These are phyloP conservation scores for Alligator mississippiensis DNA, from an alignment of 2,113 vertebrate genomes.

Conservation along the genomic window DNA sequence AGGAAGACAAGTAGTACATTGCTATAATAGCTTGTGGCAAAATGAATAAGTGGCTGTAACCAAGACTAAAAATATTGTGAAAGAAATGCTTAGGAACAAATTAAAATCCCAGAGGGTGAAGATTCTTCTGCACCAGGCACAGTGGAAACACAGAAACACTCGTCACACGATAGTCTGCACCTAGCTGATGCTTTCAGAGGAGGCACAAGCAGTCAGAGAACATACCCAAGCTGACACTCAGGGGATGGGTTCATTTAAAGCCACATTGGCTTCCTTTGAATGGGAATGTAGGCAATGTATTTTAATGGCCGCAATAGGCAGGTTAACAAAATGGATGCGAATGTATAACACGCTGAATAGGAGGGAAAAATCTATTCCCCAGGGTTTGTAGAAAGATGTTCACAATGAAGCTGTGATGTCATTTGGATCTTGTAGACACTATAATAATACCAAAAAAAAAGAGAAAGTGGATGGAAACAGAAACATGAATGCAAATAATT, in stretches of 20 bases:
- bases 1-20: accelerated
- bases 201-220: neutral
- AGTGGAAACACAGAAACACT: accelerated
- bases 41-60: accelerated
- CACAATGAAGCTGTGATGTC: accelerated
- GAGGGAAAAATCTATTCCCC: neutral
- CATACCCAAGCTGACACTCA: neutral
- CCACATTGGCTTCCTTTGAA: accelerated
- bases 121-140: neutral
- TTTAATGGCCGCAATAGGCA: neutral
- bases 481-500: neutral
- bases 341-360: neutral
- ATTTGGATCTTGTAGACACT: accelerated
- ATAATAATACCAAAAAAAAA: neutral
- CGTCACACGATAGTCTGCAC: neutral
- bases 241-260: neutral
- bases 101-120: neutral
- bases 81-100: neutral
- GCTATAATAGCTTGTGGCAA: neutral
- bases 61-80: neutral
- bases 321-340: neutral
- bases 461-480: neutral
- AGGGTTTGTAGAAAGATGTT: neutral
- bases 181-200: accelerated
- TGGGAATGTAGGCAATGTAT: neutral